Conservation (phyloP, 2,888 invertebrate genomes). For the Panzeria rudis region DNA sequence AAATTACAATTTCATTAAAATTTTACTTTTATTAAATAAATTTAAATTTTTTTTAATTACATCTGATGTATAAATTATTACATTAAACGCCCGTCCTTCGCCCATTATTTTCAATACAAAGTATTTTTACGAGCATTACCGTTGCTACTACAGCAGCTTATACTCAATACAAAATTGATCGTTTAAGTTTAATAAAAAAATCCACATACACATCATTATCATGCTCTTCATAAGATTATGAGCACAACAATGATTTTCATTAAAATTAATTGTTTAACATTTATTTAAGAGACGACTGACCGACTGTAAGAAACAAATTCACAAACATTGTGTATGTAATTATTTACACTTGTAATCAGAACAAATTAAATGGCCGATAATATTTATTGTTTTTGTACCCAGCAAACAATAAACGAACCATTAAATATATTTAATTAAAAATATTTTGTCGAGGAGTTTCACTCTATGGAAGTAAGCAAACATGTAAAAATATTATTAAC, state of each 20-base stretch:
- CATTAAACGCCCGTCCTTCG: constrained; percentile 44
- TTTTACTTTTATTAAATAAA: constrained; percentile 13
- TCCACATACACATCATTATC: not conserved
- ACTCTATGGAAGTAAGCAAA: not conserved
- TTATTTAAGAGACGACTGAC: not conserved
- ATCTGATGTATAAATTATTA: constrained; percentile 1
- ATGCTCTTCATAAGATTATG: constrained; percentile 5
- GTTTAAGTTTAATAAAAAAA: constrained; percentile 5
- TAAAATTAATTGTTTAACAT: constrained; percentile 23
- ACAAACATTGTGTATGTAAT: not conserved
- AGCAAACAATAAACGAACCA: too few relatives aligned
- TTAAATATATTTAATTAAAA: too few relatives aligned
- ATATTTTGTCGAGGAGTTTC: not conserved
- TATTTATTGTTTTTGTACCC: not conserved
- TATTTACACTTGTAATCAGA: not conserved
- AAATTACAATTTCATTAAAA: not conserved
- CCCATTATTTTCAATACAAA: constrained; percentile 39
- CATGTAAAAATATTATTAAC: too few relatives aligned
- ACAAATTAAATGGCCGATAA: constrained; percentile 5
- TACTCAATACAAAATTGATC: constrained; percentile 24
- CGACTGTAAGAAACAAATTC: not conserved
- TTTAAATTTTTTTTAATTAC: not conserved
- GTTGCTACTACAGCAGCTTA: constrained; percentile 1
- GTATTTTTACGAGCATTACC: not conserved
- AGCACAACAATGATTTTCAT: constrained; percentile 18